Evolutionary conservation across 2,888 invertebrate genomes (phyloP), one percentile per base, ranked within the genome.

Genomic region (Leptopilina drosophilae): DNA sequence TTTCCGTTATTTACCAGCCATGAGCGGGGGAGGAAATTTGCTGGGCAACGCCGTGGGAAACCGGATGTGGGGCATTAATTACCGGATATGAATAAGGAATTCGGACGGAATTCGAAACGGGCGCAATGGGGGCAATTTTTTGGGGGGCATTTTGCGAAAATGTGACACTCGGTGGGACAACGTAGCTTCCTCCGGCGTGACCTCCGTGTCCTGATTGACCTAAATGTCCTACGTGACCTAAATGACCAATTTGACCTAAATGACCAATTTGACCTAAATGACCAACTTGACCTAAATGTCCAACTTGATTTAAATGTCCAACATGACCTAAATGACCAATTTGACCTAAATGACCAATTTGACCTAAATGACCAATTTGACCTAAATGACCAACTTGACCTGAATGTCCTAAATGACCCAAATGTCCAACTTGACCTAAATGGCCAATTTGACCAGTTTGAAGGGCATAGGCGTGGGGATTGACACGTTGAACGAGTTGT

Each of bases 161-260:
- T n/a, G 73, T 14, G 5, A 73, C 73, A 56, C 73, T 73, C 4
- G 73, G 73, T 12, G 53, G 53, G 12, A 73, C 73, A 9, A 73
- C 56, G 7, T 33, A 56, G 33, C 12, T 73, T 5, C n/a, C n/a
- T 33, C 14, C 73, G 56, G 14, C 56, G 12, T 62, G 62, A 62
- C 62, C 62, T 9, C 5, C 4, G 7, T 62, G 62, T 20, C 15
- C 15, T 2, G 7, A 8, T 20, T 62, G 15, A 8, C 62, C 62
- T 15, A 62, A 15, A 62, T 15, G 62, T 20, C 59, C 15, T 1
- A 59, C 7, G 7, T 59, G 15, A 15, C 59, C n/a, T n/a, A 15
- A 8, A n/a, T 59, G 7, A 1, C 59, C 59, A 20, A 20, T 1
- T 0, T 20, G 20, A 20, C 20, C 1, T 1, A 20, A 20, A 15